Conservation (phyloP, 2,797 vertebrate genomes). For the Peromyscus eremicus region DNA sequence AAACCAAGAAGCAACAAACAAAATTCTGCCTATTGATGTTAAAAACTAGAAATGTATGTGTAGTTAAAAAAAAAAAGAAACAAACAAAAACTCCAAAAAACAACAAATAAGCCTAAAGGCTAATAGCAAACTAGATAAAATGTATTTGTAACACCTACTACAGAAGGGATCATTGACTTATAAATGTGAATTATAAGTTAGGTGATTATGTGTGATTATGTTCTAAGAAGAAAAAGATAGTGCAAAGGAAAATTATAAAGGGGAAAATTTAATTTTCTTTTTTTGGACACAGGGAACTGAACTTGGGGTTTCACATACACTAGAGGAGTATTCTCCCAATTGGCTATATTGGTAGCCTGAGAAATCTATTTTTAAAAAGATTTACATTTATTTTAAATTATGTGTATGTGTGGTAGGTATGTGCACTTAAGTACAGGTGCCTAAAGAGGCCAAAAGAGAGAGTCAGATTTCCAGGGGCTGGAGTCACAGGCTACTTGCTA, state of each 20-base stretch:
- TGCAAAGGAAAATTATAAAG: slow-evolving; percentile 3
- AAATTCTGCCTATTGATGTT: background rate
- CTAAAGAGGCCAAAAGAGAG: background rate
- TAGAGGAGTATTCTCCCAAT: background rate
- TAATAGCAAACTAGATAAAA: background rate
- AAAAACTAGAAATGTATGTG: slow-evolving; percentile 14
- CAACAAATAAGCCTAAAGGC: background rate
- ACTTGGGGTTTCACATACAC: background rate
- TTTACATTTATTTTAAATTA: background rate
- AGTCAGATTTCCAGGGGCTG: background rate
- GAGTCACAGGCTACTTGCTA: background rate
- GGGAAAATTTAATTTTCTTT: background rate
- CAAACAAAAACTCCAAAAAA: background rate
- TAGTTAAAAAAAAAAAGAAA: background rate
- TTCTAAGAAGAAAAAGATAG: slow-evolving; percentile 34
- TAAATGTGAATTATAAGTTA: background rate
- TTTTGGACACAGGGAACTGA: background rate
- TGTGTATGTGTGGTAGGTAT: background rate
- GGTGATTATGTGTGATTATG: background rate
- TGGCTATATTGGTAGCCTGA: background rate
- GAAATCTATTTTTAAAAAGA: background rate
- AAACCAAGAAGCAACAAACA: background rate
- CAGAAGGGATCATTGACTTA: background rate
- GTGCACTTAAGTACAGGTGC: too few species aligned
- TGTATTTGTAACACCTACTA: background rate